Evolutionary conservation across 2,797 vertebrate species (phyloP).

Genomic region (Centroberyx gerrardi): DNA sequence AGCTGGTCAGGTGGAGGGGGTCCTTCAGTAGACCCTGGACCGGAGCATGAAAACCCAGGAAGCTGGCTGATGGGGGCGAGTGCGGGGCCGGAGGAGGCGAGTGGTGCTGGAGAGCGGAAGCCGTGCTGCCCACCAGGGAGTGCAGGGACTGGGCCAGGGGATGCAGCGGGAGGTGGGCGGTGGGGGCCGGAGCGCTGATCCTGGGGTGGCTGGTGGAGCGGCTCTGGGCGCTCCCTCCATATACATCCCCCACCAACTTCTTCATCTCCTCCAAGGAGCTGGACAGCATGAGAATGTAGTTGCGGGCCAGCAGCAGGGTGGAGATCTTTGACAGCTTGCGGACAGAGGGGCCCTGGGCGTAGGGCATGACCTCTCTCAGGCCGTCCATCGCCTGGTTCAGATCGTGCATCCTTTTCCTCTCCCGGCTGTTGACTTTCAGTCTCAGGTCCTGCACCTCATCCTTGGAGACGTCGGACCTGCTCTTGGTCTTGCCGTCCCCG

Average conservation of each 20-base stretch:
- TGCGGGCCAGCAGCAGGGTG: constrained; percentile 87
- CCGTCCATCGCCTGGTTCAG: constrained; percentile 91
- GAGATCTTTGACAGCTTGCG: constrained; percentile 91
- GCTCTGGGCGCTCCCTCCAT: constrained; percentile 79
- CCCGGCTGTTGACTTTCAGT: constrained; percentile 90
- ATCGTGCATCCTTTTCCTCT: constrained; percentile 91
- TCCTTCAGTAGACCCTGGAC: constrained; percentile 82
- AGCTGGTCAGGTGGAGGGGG: constrained; percentile 78
- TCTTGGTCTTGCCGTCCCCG: constrained; percentile 61
- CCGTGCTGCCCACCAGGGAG: constrained; percentile 75
- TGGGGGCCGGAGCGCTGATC: constrained; percentile 54
- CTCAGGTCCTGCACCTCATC: constrained; percentile 84
- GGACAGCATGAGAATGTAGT: constrained; percentile 91
- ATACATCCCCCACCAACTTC: constrained; percentile 88
- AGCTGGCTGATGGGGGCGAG: constrained; percentile 81
- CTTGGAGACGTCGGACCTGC: constrained; percentile 68
- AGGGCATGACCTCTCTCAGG: constrained; percentile 90
- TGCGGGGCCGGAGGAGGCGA: constrained; percentile 67
- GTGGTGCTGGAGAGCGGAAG: constrained; percentile 77
- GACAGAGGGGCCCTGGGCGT: constrained; percentile 88
- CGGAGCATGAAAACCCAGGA: constrained; percentile 83
- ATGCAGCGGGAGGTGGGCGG: constrained; percentile 79
- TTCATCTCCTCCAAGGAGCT: constrained; percentile 91
- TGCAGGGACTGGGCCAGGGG: constrained; percentile 85
- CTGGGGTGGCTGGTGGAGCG: constrained; percentile 61